Percentiles rank a stretch among this genome's conserved stretches.
Evolutionary conservation across 1,140 invertebrate species (phyloP).

Genomic region (Hycleus phaleratus): DNA sequence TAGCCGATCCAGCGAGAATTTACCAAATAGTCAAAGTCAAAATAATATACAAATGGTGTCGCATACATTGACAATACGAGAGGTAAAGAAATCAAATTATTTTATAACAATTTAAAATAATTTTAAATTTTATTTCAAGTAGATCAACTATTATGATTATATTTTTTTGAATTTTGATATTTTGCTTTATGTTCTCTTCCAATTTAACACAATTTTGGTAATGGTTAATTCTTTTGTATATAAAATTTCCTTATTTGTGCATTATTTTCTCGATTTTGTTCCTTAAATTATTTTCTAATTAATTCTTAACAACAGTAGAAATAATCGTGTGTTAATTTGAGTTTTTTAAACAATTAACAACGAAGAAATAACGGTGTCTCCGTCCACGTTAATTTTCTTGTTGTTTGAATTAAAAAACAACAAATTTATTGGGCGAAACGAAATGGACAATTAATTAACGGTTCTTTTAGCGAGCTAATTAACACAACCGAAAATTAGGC

Average conservation of each 20-base stretch:
- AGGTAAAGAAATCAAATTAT: slow-evolving; percentile 53
- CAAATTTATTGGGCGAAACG: too few relatives aligned
- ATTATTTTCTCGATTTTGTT: neutral
- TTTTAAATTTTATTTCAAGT: neutral
- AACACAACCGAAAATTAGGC: too few relatives aligned
- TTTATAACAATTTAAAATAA: neutral
- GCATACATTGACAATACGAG: slow-evolving; percentile 81
- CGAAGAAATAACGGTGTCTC: too few relatives aligned
- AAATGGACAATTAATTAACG: too few relatives aligned
- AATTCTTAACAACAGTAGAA: neutral
- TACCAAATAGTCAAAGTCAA: slow-evolving; percentile 84
- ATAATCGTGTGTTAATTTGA: neutral
- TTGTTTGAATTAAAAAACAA: too few relatives aligned
- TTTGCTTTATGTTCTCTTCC: slow-evolving; percentile 9
- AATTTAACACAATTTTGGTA: slow-evolving; percentile 5
- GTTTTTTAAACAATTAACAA: neutral
- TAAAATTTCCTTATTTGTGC: slow-evolving; percentile 3
- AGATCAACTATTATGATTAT: too few relatives aligned
- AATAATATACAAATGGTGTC: slow-evolving; percentile 91
- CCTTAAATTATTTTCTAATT: neutral
- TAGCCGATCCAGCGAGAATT: slow-evolving; percentile 77
- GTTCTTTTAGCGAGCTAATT: too few relatives aligned
- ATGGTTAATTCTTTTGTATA: slow-evolving; percentile 9
- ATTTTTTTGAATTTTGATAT: neutral
- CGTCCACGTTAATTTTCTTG: too few relatives aligned